These are phyloP conservation scores for Monoplex corrugatus DNA, from an alignment of 2,888 invertebrate species.

Conservation along the genomic window DNA sequence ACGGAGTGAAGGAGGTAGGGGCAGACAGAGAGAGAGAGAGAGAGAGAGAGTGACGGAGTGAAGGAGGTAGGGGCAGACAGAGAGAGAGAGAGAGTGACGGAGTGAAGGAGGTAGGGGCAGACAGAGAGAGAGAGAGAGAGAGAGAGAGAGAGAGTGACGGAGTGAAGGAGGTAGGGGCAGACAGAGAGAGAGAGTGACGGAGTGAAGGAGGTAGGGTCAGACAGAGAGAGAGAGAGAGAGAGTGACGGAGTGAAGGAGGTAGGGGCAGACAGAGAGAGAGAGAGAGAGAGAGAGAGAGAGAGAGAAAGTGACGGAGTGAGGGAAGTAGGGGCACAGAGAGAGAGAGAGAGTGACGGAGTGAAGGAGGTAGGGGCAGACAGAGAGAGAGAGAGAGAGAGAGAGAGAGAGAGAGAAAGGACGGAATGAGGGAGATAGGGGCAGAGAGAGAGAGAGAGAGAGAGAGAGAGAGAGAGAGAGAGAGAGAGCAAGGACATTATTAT, in stretches of 20 bases:
- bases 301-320: not conserved
- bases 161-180: not conserved
- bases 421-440: not conserved
- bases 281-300: not conserved
- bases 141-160: not conserved
- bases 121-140: slow-evolving; percentile 9
- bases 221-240: not conserved
- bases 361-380: too few species aligned
- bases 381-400: slow-evolving; percentile 15
- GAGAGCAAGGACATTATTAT: not conserved
- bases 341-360: too few species aligned
- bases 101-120: too few species aligned
- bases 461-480: slow-evolving; percentile 10
- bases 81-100: slow-evolving; percentile 5
- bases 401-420: not conserved
- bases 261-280: not conserved
- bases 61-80: too few species aligned
- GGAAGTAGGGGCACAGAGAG: not conserved
- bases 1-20: too few species aligned
- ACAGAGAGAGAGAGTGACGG: not conserved
- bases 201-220: not conserved
- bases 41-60: too few species aligned
- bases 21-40: slow-evolving; percentile 8
- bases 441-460: slow-evolving; percentile 16
- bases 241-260: not conserved